A percentile compares a stretch with the other conserved stretches of the same genome.
phyloP scores from a whole-genome alignment of 2,797 vertebrate genomes.

The Poecilia picta region DNA sequence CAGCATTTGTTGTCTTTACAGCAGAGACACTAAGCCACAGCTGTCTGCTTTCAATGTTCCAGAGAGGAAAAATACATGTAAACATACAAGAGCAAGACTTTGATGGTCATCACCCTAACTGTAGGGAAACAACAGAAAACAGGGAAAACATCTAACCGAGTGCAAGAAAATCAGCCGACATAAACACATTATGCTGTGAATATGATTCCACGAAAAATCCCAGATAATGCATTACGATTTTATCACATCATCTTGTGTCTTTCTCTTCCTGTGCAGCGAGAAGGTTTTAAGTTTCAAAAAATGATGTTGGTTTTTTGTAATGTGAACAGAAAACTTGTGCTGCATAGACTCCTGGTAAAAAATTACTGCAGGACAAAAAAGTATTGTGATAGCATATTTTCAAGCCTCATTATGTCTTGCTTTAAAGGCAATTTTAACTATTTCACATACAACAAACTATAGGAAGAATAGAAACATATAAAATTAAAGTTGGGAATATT shows the following conservation, averaged over 20 bases:
- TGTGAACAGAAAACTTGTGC: constrained; percentile 23
- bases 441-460: background rate
- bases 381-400: background rate
- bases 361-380: background rate
- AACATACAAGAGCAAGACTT: constrained; percentile 11
- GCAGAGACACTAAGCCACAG: constrained; percentile 36
- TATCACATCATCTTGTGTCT: constrained; percentile 46
- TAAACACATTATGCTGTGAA: constrained; percentile 40
- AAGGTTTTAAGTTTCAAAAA: constrained; percentile 44
- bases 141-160: constrained; percentile 22
- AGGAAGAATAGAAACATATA: background rate
- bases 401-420: background rate
- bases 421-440: background rate
- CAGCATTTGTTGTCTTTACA: constrained; percentile 41
- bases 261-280: constrained; percentile 13
- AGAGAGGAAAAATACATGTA: constrained; percentile 22
- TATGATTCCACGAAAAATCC: constrained; percentile 41
- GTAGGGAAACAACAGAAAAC: constrained; percentile 4
- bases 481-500: background rate
- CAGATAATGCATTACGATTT: constrained; percentile 36
- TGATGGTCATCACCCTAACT: constrained; percentile 13
- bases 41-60: constrained; percentile 31
- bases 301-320: constrained; percentile 38
- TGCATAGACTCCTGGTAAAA: constrained; percentile 41
- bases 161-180: constrained; percentile 24